Evolutionary conservation across 2,797 vertebrate genomes (phyloP), one percentile per base, ranked within the genome.

Genomic region (Muscicapa comitata): DNA sequence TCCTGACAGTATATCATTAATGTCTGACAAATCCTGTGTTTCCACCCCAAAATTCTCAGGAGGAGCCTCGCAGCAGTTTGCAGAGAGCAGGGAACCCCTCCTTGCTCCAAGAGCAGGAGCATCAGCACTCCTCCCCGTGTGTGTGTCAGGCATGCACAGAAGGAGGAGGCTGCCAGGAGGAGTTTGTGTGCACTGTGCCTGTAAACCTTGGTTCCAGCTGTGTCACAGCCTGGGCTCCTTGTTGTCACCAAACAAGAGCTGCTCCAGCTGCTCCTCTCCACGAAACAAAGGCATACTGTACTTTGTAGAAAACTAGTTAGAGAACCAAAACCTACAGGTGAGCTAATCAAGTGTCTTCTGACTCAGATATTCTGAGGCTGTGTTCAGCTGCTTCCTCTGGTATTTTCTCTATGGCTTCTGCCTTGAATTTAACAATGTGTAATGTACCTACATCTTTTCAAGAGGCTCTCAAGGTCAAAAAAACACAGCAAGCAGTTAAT

Each of bases 401-500:
- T 96, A 54, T 84, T 94, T 97, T 95, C 88, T 95, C 77, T 72
- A 3, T 78, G 68, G 70, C 82, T 97, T 80, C 54, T 50, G 58
- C 83, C 67, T 93, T 78, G 75, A 93, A 84, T 85, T 55, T 96
- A 93, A 96, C 78, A 91, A 91, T 62, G 88, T 96, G 86, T 97
- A 68, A 84, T 51, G 88, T 78, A 90, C 79, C 65, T 85, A 24
- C 50, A 95, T 80, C 77, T 96, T 95, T 51, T 94, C 76, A 91
- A 93, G 91, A 96, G 94, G 81, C 66, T 94, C 43, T 92, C 93
- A 94, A 93, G 92, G 93, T 94, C 77, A 77, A 94, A 95, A 80
- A 96, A 93, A 61, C 95, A 96, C 94, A 93, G 93, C 95, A 90
- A 95, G 89, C 95, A 86, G 68, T 92, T 95, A 89, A 85, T 87